Conservation (phyloP, 2,797 vertebrate genomes). For the Odontamblyopus lacepedii region DNA sequence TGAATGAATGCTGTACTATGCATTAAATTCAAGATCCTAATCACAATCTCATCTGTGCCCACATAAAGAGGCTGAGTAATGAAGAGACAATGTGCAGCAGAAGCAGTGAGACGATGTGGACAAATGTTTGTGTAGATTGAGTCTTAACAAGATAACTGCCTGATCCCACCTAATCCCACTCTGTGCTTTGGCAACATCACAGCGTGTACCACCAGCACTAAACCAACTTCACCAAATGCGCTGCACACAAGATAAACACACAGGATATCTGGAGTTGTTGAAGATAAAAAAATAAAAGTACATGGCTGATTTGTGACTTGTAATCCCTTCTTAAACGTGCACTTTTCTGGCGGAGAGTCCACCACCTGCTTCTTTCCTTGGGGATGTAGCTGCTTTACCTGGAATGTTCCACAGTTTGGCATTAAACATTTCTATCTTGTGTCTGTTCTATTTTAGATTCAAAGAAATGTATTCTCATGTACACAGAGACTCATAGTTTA, state of each 20-base stretch:
- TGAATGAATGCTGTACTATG: slow-evolving; percentile 11
- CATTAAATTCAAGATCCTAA: slow-evolving; percentile 18
- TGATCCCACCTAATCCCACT: slow-evolving; percentile 26
- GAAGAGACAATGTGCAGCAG: slow-evolving; percentile 15
- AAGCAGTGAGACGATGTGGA: slow-evolving; percentile 18
- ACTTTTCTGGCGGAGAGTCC: too few relatives aligned
- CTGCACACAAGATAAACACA: slow-evolving; percentile 14
- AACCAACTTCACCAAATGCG: slow-evolving; percentile 34
- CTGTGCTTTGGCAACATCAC: slow-evolving; percentile 31
- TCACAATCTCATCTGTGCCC: slow-evolving; percentile 27
- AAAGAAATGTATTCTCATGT: too few relatives aligned
- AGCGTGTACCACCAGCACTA: slow-evolving; percentile 7
- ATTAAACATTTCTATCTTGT: too few relatives aligned
- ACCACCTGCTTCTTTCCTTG: too few relatives aligned
- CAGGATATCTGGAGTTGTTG: neutral
- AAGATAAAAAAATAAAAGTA: neutral
- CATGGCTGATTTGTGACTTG: neutral
- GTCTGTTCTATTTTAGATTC: too few relatives aligned
- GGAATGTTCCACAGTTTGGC: too few relatives aligned
- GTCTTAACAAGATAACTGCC: slow-evolving; percentile 23
- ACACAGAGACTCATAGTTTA: too few relatives aligned
- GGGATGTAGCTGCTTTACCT: too few relatives aligned
- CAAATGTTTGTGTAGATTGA: slow-evolving; percentile 34
- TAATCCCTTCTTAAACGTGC: neutral
- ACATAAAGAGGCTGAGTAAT: slow-evolving; percentile 30